Evolutionary conservation across 2,797 vertebrate species (phyloP), one percentile per base, ranked within the genome.

Genomic region (Lacerta viridis): DNA sequence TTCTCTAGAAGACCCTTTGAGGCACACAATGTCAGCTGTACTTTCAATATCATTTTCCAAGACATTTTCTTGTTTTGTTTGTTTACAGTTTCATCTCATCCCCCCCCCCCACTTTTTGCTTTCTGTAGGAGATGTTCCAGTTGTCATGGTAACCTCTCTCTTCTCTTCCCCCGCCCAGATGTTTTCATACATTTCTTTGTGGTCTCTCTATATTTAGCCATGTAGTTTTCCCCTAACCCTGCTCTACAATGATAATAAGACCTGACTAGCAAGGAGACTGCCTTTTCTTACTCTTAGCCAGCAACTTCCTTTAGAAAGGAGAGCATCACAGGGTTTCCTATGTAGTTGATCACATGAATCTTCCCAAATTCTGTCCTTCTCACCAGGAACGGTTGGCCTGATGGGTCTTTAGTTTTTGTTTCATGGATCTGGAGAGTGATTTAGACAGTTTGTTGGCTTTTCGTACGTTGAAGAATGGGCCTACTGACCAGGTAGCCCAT

Each of bases 191-290:
- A 6, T 94, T 96, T 90, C 92, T 95, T 96, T 95, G 94, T 94
- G 93, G 95, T 93, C 84, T 11, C 36, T 86, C 95, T 97, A 97
- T 97, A 96, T 97, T 96, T 96, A 96, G 94, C 74, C 7, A 7
- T 17, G 92, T 89, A 82, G 93, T 93, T 90, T 95, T 88, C 93
- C 93, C 93, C 79, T 86, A 89, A 86, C 84, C 64, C 78, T 41
- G 11, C 33, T 89, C 88, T 76, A 61, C 33, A 86, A 25, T 85
- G 88, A 85, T 76, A 61, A 81, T 55, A 74, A 80, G 17, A 81
- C 23, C n/a, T 79, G 72, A 33, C 55, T 74, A 76, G n/a, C 10
- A 13, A 69, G 29, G 18, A 61, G 55, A 50, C 77, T 46, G 71
- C 3, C 41, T 85, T 81, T 68, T 39, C 76, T 43, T 78, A 68